Conservation (phyloP, 2,888 invertebrate genomes). For the Notodonta dromedarius region DNA sequence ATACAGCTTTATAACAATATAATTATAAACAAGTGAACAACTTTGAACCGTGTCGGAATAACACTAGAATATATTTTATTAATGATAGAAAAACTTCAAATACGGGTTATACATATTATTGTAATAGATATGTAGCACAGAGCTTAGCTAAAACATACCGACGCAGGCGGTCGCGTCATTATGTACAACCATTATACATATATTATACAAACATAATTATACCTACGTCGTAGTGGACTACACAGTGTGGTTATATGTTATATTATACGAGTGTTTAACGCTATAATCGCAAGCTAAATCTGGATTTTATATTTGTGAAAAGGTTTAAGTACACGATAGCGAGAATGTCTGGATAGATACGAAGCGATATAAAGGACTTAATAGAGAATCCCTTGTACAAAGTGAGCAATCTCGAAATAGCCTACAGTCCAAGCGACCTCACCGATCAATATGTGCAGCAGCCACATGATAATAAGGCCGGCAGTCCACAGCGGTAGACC, state of each 20-base stretch:
- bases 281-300: conserved; percentile 79
- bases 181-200: conserved; percentile 69
- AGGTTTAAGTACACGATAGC: conserved; percentile 60
- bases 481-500: conserved; percentile 16
- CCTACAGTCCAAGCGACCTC: conserved; percentile 77
- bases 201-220: conserved; percentile 57
- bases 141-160: conserved; percentile 71
- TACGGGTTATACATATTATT: conserved; percentile 64
- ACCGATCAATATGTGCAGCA: conserved; percentile 76
- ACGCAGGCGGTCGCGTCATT: conserved; percentile 64
- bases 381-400: conserved; percentile 79
- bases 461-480: conserved; percentile 64
- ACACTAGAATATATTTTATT: conserved; percentile 73
- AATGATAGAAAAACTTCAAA: conserved; percentile 73
- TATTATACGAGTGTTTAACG: conserved; percentile 62
- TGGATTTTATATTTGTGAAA: conserved; percentile 68
- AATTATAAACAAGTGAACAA: conserved; percentile 80
- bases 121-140: conserved; percentile 79
- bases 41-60: conserved; percentile 78
- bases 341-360: conserved; percentile 68
- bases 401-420: conserved; percentile 80
- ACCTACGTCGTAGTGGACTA: conserved; percentile 55
- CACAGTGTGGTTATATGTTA: conserved; percentile 61
- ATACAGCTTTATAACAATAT: conserved; percentile 80
- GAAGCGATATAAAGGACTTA: conserved; percentile 80